Evolutionary conservation across 2,113 vertebrate species (phyloP), one percentile per base, ranked within the genome.

Genomic region (Callorhinus ursinus): DNA sequence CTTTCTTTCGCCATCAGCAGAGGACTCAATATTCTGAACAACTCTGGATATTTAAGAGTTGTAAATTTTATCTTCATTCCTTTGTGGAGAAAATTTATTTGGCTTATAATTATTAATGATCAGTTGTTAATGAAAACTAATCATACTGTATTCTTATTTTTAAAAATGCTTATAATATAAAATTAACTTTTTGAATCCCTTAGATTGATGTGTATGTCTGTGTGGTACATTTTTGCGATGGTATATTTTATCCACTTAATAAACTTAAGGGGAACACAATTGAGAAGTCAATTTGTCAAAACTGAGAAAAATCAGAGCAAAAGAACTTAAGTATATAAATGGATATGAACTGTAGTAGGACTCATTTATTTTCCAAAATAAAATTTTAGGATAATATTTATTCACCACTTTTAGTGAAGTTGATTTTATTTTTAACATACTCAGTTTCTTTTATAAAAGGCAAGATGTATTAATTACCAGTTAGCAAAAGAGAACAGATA

Each of bases 61-160:
- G 42, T 19, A 67, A 42, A 57, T 61, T 93, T 49, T 82, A 77
- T 39, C 33, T 42, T 90, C 31, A 31, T 83, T 91, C 1, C 15
- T 63, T 55, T 82, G 10, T 86, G 1, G 14, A 79, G 55, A 51
- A 83, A 49, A 92, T 88, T 89, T 67, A 72, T 81, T 42, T 55
- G 36, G 8, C 4, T 79, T 86, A 88, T 77, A 55, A 84, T 67
- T 71, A 90, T 63, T 88, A 61, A 91, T 72, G 95, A 42, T 7
- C 18, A 42, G 39, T 51, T 90, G 2, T 65, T 90, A 90, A 90
- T 71, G 6, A 84, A 95, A 92, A 67, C n/a, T 63, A 93, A 88
- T 90, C 31, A 55, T 76, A 69, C 10, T 57, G 0, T 11, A 42
- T 86, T 80, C 24, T 33, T 89, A 79, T 89, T 94, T 80, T 80